These are phyloP conservation scores for Chrysomela aeneicollis DNA, from an alignment of 2,888 invertebrate species.

Conservation along the genomic window DNA sequence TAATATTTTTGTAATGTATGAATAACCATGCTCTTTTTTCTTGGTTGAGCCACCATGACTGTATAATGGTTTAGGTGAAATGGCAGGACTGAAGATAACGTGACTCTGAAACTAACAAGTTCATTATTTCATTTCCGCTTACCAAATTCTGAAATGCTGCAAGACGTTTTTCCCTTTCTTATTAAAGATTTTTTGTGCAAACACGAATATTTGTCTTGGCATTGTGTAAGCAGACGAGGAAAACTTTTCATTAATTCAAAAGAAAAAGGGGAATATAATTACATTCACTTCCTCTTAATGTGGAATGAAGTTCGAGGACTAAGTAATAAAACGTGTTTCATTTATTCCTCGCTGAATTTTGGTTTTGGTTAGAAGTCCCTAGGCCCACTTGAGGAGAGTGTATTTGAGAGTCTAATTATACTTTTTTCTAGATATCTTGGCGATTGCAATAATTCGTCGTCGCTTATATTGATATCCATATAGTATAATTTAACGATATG, in stretches of 20 bases:
- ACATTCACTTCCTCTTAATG: conserved; percentile 45
- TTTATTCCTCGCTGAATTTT: conserved; percentile 33
- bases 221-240: conserved; percentile 18
- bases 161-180: conserved; percentile 24
- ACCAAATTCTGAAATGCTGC: conserved; percentile 21
- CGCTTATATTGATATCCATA: too few species aligned
- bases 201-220: conserved; percentile 32
- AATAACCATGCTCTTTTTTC: too few species aligned
- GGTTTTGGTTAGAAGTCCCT: not conserved
- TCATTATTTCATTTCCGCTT: too few species aligned
- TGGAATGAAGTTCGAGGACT: conserved; percentile 38
- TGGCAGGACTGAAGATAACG: not conserved
- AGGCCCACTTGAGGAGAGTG: not conserved
- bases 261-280: conserved; percentile 39
- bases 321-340: conserved; percentile 43
- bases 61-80: not conserved
- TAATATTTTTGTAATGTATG: too few species aligned
- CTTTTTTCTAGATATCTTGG: not conserved
- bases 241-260: conserved; percentile 30
- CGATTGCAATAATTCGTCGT: not conserved
- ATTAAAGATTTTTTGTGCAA: conserved; percentile 28
- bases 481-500: too few species aligned
- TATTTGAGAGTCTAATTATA: not conserved
- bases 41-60: too few species aligned
- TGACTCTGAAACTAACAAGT: not conserved